Percentiles rank a stretch among this genome's conserved stretches.
Conservation (phyloP, 2,888 invertebrate genomes). For the Drosophila phalerata region DNA sequence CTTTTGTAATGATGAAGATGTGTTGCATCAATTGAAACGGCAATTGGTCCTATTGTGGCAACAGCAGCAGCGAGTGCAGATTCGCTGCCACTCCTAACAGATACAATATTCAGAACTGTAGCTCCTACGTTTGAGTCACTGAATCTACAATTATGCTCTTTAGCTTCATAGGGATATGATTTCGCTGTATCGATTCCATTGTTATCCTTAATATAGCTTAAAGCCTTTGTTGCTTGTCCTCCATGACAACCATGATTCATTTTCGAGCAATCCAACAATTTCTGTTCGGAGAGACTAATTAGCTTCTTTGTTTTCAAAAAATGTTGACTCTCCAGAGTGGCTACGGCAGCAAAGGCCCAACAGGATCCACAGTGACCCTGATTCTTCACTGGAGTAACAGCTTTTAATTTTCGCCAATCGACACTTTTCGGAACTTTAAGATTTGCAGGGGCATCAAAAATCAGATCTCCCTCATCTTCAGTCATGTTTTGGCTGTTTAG, state of each 20-base stretch:
- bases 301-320: conserved; percentile 91
- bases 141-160: conserved; percentile 89
- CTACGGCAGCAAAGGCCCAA: conserved; percentile 97
- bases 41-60: conserved; percentile 93
- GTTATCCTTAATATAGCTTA: conserved; percentile 92
- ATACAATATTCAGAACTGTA: conserved; percentile 91
- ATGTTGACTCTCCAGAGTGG: conserved; percentile 94
- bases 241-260: conserved; percentile 94
- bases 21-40: conserved; percentile 95
- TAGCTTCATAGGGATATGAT: conserved; percentile 93
- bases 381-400: conserved; percentile 94
- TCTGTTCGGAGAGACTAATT: conserved; percentile 95
- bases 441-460: conserved; percentile 85
- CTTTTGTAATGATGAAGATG: conserved; percentile 93
- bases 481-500: conserved; percentile 43
- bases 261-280: conserved; percentile 94
- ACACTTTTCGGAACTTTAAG: conserved; percentile 89
- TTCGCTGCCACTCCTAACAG: conserved; percentile 89
- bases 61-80: conserved; percentile 90
- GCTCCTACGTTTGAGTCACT: conserved; percentile 89
- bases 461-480: conserved; percentile 41
- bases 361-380: conserved; percentile 95
- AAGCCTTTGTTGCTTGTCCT: conserved; percentile 90
- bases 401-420: conserved; percentile 94
- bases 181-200: conserved; percentile 94